phyloP scores from a whole-genome alignment of 2,797 vertebrate species.

The Acanthornis magna region DNA sequence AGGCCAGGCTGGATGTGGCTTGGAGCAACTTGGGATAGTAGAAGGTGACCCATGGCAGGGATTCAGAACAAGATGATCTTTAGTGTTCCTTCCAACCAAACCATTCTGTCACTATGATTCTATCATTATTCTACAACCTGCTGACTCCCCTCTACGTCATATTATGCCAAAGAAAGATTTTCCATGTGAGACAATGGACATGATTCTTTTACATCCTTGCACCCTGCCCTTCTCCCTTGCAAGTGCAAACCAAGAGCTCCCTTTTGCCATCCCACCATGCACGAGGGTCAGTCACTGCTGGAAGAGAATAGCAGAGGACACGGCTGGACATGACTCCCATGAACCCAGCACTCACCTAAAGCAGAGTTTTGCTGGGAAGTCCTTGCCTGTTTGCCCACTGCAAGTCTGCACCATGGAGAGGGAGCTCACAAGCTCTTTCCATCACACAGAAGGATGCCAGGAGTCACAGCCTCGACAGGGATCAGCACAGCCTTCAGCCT shows the following conservation, averaged over 20 bases:
- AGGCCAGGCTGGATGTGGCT: background rate
- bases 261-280: accelerated
- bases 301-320: background rate
- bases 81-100: background rate
- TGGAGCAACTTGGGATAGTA: background rate
- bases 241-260: background rate
- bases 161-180: background rate
- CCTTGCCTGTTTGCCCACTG: background rate
- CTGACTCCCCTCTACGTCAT: background rate
- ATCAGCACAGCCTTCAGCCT: background rate
- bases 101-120: background rate
- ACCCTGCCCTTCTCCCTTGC: background rate
- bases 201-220: background rate
- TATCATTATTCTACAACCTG: background rate
- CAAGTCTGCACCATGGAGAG: background rate
- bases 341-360: background rate
- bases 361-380: background rate
- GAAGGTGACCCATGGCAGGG: background rate
- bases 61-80: background rate
- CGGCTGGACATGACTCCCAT: background rate
- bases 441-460: background rate
- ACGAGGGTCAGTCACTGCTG: background rate
- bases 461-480: background rate
- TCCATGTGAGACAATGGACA: background rate
- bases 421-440: background rate